Conservation (phyloP, 2,888 invertebrate genomes). For the Xanthia togata region DNA sequence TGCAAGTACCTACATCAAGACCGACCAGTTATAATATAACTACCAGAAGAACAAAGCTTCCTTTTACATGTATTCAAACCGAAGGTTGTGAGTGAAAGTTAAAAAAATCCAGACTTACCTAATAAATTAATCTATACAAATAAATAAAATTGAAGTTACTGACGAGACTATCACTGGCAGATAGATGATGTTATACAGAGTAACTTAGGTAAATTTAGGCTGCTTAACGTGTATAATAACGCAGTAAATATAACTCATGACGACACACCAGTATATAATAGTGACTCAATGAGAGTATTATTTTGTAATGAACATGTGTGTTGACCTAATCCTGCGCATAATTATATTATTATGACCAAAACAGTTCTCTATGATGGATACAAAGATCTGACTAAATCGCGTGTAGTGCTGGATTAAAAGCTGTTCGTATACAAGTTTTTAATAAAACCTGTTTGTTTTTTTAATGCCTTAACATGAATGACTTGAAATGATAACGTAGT, state of each 20-base stretch:
- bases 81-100: constrained; percentile 8
- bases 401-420: not conserved
- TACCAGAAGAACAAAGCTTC: not conserved
- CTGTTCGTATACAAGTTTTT: not conserved
- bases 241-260: not conserved
- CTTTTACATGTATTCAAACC: not conserved
- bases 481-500: not conserved
- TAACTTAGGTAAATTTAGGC: too few species aligned
- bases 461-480: not conserved
- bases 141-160: too few species aligned
- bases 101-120: not conserved
- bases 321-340: not conserved
- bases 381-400: not conserved
- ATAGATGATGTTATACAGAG: too few species aligned
- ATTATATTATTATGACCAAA: not conserved
- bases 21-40: not conserved
- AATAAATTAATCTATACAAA: too few species aligned
- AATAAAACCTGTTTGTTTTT: not conserved
- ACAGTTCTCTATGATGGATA: not conserved
- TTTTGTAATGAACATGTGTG: not conserved
- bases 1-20: too few species aligned
- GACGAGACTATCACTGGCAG: too few species aligned
- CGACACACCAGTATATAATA: not conserved
- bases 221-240: not conserved
- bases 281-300: not conserved